These are phyloP conservation scores for Phymanthus crucifer DNA, from an alignment of 92 coral and sea anemone genomes.

Conservation along the genomic window DNA sequence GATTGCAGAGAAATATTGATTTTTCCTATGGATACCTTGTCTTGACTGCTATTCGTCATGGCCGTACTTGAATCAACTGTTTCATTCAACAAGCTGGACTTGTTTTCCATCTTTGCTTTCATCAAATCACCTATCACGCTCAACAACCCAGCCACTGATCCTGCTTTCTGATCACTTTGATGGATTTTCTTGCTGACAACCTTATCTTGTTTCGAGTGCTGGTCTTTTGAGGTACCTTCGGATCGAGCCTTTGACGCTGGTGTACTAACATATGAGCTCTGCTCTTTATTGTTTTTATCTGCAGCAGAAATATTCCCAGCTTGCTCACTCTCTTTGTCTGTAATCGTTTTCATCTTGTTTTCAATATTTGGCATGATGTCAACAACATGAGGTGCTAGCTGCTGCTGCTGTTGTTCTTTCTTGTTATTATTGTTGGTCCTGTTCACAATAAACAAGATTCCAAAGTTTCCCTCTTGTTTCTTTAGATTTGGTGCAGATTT, in stretches of 20 bases:
- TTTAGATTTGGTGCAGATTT: neutral
- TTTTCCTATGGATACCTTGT: slow-evolving; percentile 9
- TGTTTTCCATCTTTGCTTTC: slow-evolving; percentile 18
- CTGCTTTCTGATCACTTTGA: neutral
- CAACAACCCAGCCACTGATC: slow-evolving; percentile 7
- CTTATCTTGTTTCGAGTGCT: slow-evolving; percentile 1
- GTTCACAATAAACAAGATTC: slow-evolving; percentile 1
- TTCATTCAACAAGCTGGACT: neutral
- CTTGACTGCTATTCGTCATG: neutral
- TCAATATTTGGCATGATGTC: slow-evolving; percentile 4
- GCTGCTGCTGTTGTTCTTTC: slow-evolving; percentile 5
- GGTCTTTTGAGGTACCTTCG: neutral
- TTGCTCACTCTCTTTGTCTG: slow-evolving; percentile 1
- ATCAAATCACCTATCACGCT: slow-evolving; percentile 18
- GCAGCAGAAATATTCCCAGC: neutral
- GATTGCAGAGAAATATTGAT: slow-evolving; percentile 28
- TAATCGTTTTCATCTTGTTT: slow-evolving; percentile 2
- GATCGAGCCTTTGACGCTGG: neutral
- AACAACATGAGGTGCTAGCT: neutral
- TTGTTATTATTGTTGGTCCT: neutral
- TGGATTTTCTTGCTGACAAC: neutral
- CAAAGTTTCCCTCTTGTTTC: slow-evolving; percentile 3
- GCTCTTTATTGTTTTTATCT: neutral
- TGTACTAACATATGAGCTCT: neutral
- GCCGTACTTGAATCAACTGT: neutral